A percentile compares a stretch with the other conserved stretches of the same genome.
phyloP scores from a whole-genome alignment of 2,113 vertebrate species.

The Cebus imitator region DNA sequence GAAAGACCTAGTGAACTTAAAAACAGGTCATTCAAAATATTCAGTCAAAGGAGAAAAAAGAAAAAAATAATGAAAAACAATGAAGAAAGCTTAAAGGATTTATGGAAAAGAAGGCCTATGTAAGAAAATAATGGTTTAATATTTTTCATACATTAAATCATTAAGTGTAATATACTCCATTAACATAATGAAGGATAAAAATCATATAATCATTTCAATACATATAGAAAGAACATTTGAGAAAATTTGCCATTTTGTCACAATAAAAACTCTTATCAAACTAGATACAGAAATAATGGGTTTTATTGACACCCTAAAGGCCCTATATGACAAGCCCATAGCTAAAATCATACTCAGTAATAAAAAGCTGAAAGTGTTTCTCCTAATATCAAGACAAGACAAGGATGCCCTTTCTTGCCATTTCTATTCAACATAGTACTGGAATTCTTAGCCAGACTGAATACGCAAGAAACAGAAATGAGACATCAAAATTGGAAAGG shows the following conservation, averaged over 20 bases:
- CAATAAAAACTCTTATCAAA: neutral
- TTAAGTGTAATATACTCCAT: neutral
- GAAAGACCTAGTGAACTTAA: neutral
- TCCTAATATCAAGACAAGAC: neutral
- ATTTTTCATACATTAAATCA: neutral
- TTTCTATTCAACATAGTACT: neutral
- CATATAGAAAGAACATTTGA: neutral
- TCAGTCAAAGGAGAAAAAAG: neutral
- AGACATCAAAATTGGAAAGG: neutral
- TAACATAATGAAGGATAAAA: neutral
- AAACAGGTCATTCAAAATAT: neutral
- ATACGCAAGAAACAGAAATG: neutral
- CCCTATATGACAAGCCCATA: neutral
- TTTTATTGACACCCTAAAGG: neutral
- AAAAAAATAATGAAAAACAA: neutral
- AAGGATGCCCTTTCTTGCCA: neutral
- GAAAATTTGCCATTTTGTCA: neutral
- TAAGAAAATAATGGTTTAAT: neutral
- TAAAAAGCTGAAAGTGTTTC: neutral
- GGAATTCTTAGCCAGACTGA: neutral
- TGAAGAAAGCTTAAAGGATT: neutral
- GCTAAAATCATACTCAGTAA: neutral
- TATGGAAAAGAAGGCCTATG: neutral
- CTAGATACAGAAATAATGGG: neutral
- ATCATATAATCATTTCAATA: neutral